Evolutionary conservation across 2,888 invertebrate species (phyloP).

Genomic region (Neoaliturus tenellus): DNA sequence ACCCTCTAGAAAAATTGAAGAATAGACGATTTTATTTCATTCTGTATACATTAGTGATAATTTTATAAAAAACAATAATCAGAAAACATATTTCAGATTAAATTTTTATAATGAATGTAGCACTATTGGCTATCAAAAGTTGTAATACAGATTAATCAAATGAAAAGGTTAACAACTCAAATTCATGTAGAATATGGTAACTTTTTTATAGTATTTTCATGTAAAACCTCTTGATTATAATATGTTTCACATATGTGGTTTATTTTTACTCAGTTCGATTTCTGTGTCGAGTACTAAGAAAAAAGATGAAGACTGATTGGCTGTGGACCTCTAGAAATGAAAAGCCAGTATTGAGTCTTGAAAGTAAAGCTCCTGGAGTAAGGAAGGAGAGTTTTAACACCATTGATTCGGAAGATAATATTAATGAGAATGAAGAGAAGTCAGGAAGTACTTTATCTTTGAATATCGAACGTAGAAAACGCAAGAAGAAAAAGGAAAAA

Average conservation of each 20-base stretch:
- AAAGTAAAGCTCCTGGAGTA: background rate
- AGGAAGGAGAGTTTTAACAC: background rate
- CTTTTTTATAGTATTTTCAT: too few relatives aligned
- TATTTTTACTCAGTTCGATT: background rate
- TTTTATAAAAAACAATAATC: too few relatives aligned
- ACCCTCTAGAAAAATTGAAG: too few relatives aligned
- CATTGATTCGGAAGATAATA: background rate
- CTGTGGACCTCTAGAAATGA: slow-evolving; percentile 1
- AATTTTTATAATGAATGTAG: too few relatives aligned
- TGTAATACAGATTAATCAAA: too few relatives aligned
- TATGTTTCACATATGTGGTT: background rate
- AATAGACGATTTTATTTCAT: too few relatives aligned
- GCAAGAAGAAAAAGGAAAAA: background rate
- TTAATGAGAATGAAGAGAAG: background rate
- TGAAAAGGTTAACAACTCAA: too few relatives aligned
- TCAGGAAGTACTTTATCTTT: background rate
- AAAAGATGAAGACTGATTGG: slow-evolving; percentile 26
- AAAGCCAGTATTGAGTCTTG: background rate
- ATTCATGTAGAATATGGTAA: too few relatives aligned
- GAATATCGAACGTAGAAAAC: background rate
- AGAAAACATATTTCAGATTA: too few relatives aligned
- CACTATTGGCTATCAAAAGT: too few relatives aligned
- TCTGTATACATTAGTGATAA: too few relatives aligned
- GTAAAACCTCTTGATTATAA: too few relatives aligned
- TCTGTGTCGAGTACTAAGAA: slow-evolving; percentile 33